Evolutionary conservation across 2,113 vertebrate genomes (phyloP), one percentile per base, ranked within the genome.

Genomic region (Odocoileus virginianus): DNA sequence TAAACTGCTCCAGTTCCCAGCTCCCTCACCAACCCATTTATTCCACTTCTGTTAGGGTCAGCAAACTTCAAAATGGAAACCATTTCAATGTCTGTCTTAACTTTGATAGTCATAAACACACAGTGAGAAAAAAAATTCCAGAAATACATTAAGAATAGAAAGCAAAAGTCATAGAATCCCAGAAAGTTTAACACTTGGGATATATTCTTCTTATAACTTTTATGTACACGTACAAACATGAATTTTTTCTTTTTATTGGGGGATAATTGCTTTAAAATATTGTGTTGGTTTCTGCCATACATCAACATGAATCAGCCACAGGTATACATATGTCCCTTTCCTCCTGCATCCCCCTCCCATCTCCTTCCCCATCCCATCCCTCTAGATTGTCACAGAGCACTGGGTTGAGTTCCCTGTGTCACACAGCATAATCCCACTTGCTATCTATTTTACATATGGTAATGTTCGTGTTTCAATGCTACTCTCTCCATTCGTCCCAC

Each of bases 61-160:
- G 61, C 33, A 61, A 55, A 89, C 27, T 97, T 88, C 76, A 92
- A 94, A 91, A 74, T 50, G 47, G 52, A 95, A 95, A 33, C 17
- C 60, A 30, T 95, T 90, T 95, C 78, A 93, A 93, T 76, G 74
- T 93, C 43, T 87, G 45, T 55, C 45, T 95, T 96, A 93, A 95
- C 27, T 87, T 90, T 93, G 8, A 89, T 92, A 74, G 54, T 92
- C 67, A 92, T 36, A 90, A 71, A 95, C 47, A 17, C 10, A 83
- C 61, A 27, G 1, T 57, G 60, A 57, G 58, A 61, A 89, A 85
- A 64, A 90, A 60, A 74, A 81, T 12, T 57, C 21, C 52, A 43
- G 54, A 92, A 78, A 30, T 61, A 28, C 12, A 92, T 89, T 67
- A 90, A 94, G 55, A 16, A 90, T 19, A 87, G 10, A 94, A 91